Percentiles rank a stretch among this genome's conserved stretches.
Conservation (phyloP, 2,113 vertebrate species). For the Condylura cristata region DNA sequence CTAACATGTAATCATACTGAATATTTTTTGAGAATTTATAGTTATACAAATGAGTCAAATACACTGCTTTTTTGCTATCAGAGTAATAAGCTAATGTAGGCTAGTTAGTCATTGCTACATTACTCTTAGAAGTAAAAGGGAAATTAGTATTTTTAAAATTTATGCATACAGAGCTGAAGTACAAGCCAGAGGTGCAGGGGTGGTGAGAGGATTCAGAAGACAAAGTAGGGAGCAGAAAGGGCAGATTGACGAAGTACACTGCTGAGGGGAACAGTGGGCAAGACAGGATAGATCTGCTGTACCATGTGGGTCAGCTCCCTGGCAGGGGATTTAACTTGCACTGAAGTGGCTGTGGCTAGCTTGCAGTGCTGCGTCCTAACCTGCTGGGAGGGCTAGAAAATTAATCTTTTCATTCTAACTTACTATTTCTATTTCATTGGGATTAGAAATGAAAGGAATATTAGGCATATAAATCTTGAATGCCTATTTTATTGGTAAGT, state of each 20-base stretch:
- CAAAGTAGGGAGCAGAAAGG: no score
- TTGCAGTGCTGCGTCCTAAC: no score
- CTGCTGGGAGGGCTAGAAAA: no score
- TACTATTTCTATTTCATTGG: constrained; percentile 45
- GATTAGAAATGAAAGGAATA: constrained; percentile 45
- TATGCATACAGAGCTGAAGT: no score
- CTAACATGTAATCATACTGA: background rate
- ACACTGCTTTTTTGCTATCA: background rate
- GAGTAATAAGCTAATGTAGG: background rate
- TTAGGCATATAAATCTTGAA: background rate
- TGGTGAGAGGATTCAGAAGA: no score
- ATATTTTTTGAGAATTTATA: constrained; percentile 18
- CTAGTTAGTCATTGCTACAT: background rate
- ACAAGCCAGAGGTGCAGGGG: no score
- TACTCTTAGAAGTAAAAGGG: constrained; percentile 61
- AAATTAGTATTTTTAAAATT: constrained; percentile 62
- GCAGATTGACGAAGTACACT: no score
- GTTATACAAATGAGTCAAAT: constrained; percentile 44
- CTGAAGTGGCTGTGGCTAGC: no score
- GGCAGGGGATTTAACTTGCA: no score
- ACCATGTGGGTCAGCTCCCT: no score
- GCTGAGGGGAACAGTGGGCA: no score
- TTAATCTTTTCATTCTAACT: constrained; percentile 47
- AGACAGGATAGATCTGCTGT: no score
- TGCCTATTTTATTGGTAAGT: constrained; percentile 19